Percentiles rank a stretch among this genome's conserved stretches.
Conservation (phyloP, 2,888 invertebrate species). For the Lasioglossum marginatum region DNA sequence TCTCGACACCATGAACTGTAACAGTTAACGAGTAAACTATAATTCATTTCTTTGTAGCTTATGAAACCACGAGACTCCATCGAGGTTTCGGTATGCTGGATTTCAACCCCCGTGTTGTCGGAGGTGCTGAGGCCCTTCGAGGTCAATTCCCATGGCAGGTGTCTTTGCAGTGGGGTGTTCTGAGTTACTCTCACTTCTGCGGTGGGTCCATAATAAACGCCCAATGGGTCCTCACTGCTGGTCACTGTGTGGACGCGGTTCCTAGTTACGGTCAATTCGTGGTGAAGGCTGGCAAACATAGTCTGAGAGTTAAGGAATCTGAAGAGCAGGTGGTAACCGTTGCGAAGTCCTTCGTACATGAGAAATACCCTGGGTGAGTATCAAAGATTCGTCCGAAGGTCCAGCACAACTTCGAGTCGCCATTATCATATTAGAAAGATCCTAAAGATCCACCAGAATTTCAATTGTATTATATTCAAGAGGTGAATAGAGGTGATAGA, state of each 20-base stretch:
- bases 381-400: background rate
- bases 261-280: constrained; percentile 80
- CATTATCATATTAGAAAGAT: background rate
- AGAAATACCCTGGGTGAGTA: constrained; percentile 76
- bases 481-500: too few species aligned
- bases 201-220: constrained; percentile 84
- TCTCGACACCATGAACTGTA: background rate
- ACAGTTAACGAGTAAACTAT: background rate
- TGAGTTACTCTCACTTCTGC: constrained; percentile 82
- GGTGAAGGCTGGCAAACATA: constrained; percentile 74
- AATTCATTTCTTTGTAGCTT: background rate
- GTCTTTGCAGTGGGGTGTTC: constrained; percentile 81
- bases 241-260: constrained; percentile 79
- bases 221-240: constrained; percentile 84
- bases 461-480: background rate
- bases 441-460: background rate
- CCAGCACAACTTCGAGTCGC: too few species aligned
- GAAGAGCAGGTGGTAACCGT: constrained; percentile 81
- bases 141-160: constrained; percentile 85
- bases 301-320: constrained; percentile 61
- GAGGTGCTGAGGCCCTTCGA: constrained; percentile 77
- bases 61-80: background rate
- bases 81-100: background rate
- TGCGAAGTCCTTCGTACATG: constrained; percentile 79
- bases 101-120: constrained; percentile 63